Evolutionary conservation across 1,140 invertebrate genomes (phyloP).

Genomic region (Triops cancriformis): DNA sequence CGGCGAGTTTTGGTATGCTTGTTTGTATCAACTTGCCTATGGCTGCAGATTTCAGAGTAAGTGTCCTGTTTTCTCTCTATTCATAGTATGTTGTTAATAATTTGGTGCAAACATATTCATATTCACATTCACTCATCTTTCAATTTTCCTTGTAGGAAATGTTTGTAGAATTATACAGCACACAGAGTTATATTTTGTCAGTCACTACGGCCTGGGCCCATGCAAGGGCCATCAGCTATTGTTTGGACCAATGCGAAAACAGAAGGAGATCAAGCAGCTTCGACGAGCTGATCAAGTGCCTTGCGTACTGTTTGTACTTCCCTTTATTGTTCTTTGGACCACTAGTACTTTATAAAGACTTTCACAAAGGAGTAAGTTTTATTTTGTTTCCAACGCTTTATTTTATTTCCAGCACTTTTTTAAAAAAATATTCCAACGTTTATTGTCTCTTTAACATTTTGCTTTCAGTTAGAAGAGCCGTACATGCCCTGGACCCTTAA

Average conservation of each 20-base stretch:
- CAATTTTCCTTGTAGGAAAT: background rate
- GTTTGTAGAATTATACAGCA: slow-evolving; percentile 18
- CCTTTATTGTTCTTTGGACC: slow-evolving; percentile 70
- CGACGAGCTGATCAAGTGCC: slow-evolving; percentile 39
- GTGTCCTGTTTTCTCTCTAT: background rate
- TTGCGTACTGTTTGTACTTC: slow-evolving; percentile 70
- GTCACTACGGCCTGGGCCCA: slow-evolving; percentile 47
- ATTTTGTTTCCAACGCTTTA: too few relatives aligned
- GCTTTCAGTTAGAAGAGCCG: background rate
- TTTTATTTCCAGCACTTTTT: too few relatives aligned
- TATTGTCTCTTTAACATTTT: slow-evolving; percentile 13
- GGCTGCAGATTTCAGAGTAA: background rate
- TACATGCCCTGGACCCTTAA: background rate
- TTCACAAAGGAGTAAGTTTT: slow-evolving; percentile 45
- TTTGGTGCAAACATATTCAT: background rate
- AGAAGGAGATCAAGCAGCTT: slow-evolving; percentile 34
- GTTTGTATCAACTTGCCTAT: slow-evolving; percentile 12
- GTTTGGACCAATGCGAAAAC: slow-evolving; percentile 41
- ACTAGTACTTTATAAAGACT: slow-evolving; percentile 62
- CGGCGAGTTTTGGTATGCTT: background rate
- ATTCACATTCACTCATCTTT: background rate
- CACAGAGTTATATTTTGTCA: slow-evolving; percentile 40
- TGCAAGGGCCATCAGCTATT: slow-evolving; percentile 47
- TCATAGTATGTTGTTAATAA: background rate
- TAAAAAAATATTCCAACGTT: too few relatives aligned